Evolutionary conservation across 2,888 invertebrate species (phyloP).

Genomic region (Melieria omissa): DNA sequence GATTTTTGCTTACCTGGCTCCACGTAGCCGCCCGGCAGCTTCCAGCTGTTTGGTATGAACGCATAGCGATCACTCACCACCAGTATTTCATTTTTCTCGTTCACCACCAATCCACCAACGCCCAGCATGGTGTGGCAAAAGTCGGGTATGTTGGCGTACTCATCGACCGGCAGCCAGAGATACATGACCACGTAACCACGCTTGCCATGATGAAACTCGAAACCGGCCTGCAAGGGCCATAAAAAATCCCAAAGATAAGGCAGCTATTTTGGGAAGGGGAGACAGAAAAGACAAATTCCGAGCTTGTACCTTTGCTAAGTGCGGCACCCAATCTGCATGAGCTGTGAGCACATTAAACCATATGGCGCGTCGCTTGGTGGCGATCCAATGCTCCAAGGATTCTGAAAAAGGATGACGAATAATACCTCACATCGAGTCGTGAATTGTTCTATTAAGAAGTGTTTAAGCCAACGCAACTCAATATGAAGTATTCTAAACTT

Average conservation of each 20-base stretch:
- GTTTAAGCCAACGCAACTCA: no score
- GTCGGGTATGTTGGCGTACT: constrained; percentile 74
- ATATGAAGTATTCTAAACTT: no score
- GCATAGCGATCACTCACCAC: constrained; percentile 79
- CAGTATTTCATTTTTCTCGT: constrained; percentile 77
- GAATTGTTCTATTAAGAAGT: no score
- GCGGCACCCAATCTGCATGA: constrained; percentile 80
- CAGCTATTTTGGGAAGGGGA: background rate
- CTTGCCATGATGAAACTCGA: constrained; percentile 89
- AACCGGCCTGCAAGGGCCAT: constrained; percentile 72
- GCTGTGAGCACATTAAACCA: constrained; percentile 83
- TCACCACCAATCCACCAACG: constrained; percentile 85
- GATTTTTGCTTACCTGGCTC: constrained; percentile 74
- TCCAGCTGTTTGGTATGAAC: constrained; percentile 74
- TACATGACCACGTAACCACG: constrained; percentile 82
- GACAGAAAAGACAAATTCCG: background rate
- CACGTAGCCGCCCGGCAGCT: constrained; percentile 92
- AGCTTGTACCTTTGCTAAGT: constrained; percentile 73
- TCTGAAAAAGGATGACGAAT: constrained; percentile 67
- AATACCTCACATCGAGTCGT: no score
- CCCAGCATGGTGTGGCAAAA: constrained; percentile 84
- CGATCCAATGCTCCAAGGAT: constrained; percentile 76
- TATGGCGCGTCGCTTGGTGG: constrained; percentile 75
- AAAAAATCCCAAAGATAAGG: background rate
- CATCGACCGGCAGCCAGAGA: constrained; percentile 79